A percentile compares a stretch with the other conserved stretches of the same genome.
phyloP scores from a whole-genome alignment of 2,797 vertebrate species.

The Sorex maritimensis region DNA sequence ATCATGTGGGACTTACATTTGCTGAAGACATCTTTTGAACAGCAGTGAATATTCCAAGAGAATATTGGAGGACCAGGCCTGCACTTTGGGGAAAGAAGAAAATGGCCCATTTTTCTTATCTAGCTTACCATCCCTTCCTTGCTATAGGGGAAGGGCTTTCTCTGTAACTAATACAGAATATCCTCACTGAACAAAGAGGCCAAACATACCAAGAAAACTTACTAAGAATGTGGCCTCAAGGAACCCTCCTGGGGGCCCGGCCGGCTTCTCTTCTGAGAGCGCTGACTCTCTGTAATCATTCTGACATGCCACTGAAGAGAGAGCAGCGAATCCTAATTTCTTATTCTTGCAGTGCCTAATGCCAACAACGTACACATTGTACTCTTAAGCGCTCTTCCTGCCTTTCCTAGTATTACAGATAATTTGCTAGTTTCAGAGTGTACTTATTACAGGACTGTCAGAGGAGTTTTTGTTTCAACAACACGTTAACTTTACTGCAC shows the following conservation, averaged over 20 bases:
- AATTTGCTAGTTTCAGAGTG: slow-evolving; percentile 94
- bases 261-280: slow-evolving; percentile 78
- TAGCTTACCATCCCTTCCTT: slow-evolving; percentile 60
- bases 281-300: slow-evolving; percentile 51
- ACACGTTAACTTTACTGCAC: slow-evolving; percentile 95
- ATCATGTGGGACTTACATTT: slow-evolving; percentile 76
- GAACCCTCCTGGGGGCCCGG: slow-evolving; percentile 67
- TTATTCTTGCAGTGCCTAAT: slow-evolving; percentile 83
- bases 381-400: slow-evolving; percentile 90
- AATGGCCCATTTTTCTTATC: slow-evolving; percentile 66
- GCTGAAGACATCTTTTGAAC: slow-evolving; percentile 77
- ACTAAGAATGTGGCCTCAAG: slow-evolving; percentile 76
- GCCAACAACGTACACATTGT: slow-evolving; percentile 89
- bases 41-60: slow-evolving; percentile 79
- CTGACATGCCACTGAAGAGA: slow-evolving; percentile 76
- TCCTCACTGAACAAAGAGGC: slow-evolving; percentile 78
- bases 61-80: slow-evolving; percentile 75
- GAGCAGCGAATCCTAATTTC: slow-evolving; percentile 84
- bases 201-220: slow-evolving; percentile 75
- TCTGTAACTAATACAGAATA: slow-evolving; percentile 65
- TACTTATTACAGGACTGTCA: slow-evolving; percentile 95
- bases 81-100: slow-evolving; percentile 61
- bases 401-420: slow-evolving; percentile 92
- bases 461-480: slow-evolving; percentile 95
- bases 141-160: slow-evolving; percentile 15